Conservation (phyloP, 2,888 invertebrate species). For the Tricholauxania praeusta region DNA sequence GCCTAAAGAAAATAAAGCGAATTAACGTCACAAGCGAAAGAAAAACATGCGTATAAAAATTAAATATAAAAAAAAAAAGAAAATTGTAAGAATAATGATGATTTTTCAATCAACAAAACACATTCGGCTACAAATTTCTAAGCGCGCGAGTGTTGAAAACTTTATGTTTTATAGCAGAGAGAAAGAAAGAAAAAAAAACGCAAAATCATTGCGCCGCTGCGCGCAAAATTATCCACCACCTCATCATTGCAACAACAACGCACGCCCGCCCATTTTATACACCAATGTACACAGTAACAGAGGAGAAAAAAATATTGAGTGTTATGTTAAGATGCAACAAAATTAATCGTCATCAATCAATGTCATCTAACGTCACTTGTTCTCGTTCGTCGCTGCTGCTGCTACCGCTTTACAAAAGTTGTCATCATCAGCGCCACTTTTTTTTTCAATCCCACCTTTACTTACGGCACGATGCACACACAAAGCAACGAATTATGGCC, state of each 20-base stretch:
- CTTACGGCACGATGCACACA: not conserved
- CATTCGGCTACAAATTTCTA: not conserved
- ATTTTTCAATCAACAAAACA: slow-evolving; percentile 39
- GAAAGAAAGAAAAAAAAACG: too few species aligned
- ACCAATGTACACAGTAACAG: not conserved
- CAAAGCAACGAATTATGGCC: not conserved
- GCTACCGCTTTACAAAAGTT: slow-evolving; percentile 39
- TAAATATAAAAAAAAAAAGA: not conserved
- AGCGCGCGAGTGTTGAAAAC: too few species aligned
- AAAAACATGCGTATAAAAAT: not conserved
- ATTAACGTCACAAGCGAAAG: too few species aligned
- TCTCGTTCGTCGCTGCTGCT: slow-evolving; percentile 50
- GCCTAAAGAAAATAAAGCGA: too few species aligned
- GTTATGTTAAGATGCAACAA: slow-evolving; percentile 59
- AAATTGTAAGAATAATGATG: slow-evolving; percentile 39
- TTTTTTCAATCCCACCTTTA: slow-evolving; percentile 38
- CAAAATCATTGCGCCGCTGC: too few species aligned
- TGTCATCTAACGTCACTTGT: slow-evolving; percentile 60
- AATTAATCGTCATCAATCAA: slow-evolving; percentile 69
- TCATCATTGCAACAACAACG: too few species aligned
- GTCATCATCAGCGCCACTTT: slow-evolving; percentile 51
- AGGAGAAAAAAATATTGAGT: not conserved
- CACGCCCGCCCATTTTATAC: too few species aligned
- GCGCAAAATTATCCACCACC: too few species aligned
- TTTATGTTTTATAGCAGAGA: too few species aligned